phyloP scores from a whole-genome alignment of 2,113 vertebrate genomes.

The Ibidorhyncha struthersii region DNA sequence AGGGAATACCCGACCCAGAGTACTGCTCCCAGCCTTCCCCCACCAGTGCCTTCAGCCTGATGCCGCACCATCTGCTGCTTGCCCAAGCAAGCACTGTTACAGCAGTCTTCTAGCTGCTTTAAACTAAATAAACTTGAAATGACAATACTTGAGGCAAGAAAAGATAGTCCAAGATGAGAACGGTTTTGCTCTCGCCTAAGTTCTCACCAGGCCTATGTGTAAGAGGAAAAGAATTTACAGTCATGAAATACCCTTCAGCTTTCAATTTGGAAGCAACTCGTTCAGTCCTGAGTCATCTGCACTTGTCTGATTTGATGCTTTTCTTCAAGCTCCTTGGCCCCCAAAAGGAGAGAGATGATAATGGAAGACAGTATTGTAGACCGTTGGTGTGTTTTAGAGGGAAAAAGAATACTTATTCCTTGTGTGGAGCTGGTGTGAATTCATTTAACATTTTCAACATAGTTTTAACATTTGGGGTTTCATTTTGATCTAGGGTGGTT shows the following conservation, averaged over 20 bases:
- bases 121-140: background rate
- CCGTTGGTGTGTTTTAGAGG: background rate
- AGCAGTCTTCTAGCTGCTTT: background rate
- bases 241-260: background rate
- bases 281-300: background rate
- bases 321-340: background rate
- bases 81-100: background rate
- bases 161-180: background rate
- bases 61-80: background rate
- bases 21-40: background rate
- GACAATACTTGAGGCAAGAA: background rate
- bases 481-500: background rate
- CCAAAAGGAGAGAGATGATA: background rate
- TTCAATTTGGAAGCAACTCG: background rate
- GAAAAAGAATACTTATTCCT: background rate
- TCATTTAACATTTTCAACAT: background rate
- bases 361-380: background rate
- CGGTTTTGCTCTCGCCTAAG: background rate
- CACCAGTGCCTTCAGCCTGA: background rate
- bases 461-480: background rate
- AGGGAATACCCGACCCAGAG: background rate
- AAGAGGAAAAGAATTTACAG: conserved; percentile 18
- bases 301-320: background rate
- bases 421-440: background rate
- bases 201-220: background rate